phyloP scores from a whole-genome alignment of 2,797 vertebrate genomes.

The Craterocephalus amniculus region DNA sequence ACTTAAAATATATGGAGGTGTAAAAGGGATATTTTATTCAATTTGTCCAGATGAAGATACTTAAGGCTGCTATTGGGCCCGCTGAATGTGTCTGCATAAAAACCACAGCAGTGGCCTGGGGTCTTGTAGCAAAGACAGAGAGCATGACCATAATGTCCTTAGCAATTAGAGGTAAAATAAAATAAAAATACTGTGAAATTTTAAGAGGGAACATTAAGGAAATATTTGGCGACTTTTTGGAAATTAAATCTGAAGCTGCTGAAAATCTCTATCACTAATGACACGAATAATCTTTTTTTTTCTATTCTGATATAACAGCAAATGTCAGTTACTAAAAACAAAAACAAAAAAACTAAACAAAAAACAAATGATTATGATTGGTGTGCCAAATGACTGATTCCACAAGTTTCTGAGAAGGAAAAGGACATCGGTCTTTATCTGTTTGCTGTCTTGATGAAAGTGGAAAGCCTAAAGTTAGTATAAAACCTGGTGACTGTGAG shows the following conservation, averaged over 20 bases:
- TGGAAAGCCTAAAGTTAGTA: not conserved
- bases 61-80: conserved; percentile 3
- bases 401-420: not conserved
- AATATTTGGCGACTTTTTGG: not conserved
- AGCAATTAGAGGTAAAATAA: not conserved
- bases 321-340: too few relatives aligned
- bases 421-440: not conserved
- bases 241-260: not conserved
- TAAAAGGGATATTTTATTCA: conserved; percentile 5
- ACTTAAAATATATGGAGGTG: conserved; percentile 1
- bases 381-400: not conserved
- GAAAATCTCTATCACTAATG: too few relatives aligned
- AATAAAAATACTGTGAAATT: not conserved
- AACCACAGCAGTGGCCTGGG: not conserved
- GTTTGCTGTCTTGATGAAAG: not conserved
- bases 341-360: too few relatives aligned
- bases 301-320: too few relatives aligned
- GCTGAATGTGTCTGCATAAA: not conserved
- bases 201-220: not conserved
- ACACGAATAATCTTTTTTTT: too few relatives aligned
- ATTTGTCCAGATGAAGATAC: conserved; percentile 11
- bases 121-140: not conserved
- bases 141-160: not conserved
- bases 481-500: not conserved
- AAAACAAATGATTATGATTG: not conserved